A percentile compares a stretch with the other conserved stretches of the same genome.
Conservation (phyloP, 2,888 invertebrate species). For the Phyllotreta striolata region DNA sequence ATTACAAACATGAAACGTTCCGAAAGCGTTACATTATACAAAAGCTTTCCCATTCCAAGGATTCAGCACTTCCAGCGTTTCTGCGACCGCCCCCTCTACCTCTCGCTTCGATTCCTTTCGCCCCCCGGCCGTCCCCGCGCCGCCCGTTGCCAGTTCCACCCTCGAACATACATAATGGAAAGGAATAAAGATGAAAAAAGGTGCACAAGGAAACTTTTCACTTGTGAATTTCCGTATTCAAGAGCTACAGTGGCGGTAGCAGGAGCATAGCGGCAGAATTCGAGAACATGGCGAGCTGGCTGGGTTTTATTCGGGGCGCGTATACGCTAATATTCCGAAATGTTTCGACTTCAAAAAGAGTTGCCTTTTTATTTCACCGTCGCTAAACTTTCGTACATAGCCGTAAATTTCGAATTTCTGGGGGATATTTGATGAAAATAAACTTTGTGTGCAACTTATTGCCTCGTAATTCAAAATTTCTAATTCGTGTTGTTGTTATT, state of each 20-base stretch:
- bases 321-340: slow-evolving; percentile 32
- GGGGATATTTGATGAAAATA: too few species aligned
- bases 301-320: slow-evolving; percentile 38
- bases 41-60: slow-evolving; percentile 28
- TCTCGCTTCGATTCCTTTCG: background rate
- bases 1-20: slow-evolving; percentile 14
- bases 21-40: slow-evolving; percentile 26
- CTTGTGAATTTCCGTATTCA: slow-evolving; percentile 39
- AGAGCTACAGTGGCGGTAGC: slow-evolving; percentile 33
- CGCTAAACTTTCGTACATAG: background rate
- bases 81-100: background rate
- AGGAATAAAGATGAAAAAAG: slow-evolving; percentile 36
- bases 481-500: background rate
- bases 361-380: slow-evolving; percentile 18
- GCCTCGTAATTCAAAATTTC: background rate
- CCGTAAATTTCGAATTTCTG: too few species aligned
- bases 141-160: slow-evolving; percentile 31
- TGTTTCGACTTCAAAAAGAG: slow-evolving; percentile 31
- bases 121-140: background rate
- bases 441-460: too few species aligned
- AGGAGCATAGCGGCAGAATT: slow-evolving; percentile 25
- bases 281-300: slow-evolving; percentile 18
- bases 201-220: slow-evolving; percentile 34
- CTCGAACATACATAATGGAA: slow-evolving; percentile 39
- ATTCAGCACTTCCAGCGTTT: slow-evolving; percentile 27